Percentiles rank a stretch among this genome's conserved stretches.
Evolutionary conservation across 1,140 invertebrate genomes (phyloP).

Genomic region (Eupristina koningsbergeri): DNA sequence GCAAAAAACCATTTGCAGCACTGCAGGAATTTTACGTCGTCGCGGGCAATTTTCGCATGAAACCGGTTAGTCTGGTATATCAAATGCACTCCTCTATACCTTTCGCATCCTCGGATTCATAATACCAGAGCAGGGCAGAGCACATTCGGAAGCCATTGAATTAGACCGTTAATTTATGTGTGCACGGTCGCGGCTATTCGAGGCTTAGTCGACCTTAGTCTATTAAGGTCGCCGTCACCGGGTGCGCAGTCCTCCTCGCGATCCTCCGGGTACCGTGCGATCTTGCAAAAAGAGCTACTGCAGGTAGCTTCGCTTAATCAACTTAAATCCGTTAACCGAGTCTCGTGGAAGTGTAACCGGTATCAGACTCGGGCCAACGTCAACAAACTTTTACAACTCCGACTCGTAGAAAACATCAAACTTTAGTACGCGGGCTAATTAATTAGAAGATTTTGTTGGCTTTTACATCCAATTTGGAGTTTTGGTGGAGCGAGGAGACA

Average conservation of each 20-base stretch:
- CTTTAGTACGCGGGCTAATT: not conserved
- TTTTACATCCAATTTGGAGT: too few relatives aligned
- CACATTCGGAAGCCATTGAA: not conserved
- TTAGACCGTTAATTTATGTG: not conserved
- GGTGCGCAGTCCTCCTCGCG: not conserved
- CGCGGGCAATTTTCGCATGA: conserved; percentile 61
- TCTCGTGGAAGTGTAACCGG: not conserved
- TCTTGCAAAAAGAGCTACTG: not conserved
- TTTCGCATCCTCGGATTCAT: not conserved
- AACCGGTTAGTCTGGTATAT: conserved; percentile 67
- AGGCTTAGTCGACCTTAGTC: not conserved
- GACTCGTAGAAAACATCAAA: too few relatives aligned
- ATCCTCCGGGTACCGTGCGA: not conserved
- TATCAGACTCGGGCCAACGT: not conserved
- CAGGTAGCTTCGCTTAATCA: conserved; percentile 19
- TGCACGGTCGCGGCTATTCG: not conserved
- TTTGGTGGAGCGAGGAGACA: too few relatives aligned
- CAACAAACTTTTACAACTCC: not conserved
- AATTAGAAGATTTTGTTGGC: not conserved
- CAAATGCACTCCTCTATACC: not conserved
- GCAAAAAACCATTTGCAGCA: conserved; percentile 45
- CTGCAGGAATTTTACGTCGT: conserved; percentile 45
- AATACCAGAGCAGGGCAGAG: too few relatives aligned
- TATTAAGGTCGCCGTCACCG: not conserved
- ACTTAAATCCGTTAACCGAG: conserved; percentile 12